Percentiles rank a stretch among this genome's conserved stretches.
Conservation (phyloP, 35 echinoderm and acorn worm species). For the Hemicentrotus pulcherrimus region DNA sequence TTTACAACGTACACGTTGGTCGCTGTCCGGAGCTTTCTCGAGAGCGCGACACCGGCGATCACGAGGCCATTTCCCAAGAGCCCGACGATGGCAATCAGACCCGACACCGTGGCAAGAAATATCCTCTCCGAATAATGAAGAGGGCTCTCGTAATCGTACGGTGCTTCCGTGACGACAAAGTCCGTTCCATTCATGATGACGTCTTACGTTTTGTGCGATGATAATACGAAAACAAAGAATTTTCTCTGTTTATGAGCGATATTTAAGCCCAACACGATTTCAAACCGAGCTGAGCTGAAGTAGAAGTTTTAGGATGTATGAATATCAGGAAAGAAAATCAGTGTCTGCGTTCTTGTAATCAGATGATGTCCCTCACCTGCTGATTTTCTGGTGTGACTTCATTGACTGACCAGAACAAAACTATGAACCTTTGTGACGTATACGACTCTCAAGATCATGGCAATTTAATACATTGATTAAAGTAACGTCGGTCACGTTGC, state of each 20-base stretch:
- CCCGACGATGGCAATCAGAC: slow-evolving; percentile 68
- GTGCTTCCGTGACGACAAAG: background rate
- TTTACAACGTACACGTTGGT: slow-evolving; percentile 82
- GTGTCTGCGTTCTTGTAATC: background rate
- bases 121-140: slow-evolving; percentile 39
- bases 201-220: background rate
- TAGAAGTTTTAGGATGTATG: background rate
- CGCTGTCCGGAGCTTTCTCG: slow-evolving; percentile 62
- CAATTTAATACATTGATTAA: too few species aligned
- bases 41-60: slow-evolving; percentile 61
- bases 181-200: background rate
- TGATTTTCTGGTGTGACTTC: too few species aligned
- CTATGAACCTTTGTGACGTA: background rate
- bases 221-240: background rate
- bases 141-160: slow-evolving; percentile 28
- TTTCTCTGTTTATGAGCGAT: background rate
- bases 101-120: slow-evolving; percentile 53
- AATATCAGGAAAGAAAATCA: background rate
- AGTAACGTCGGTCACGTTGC: background rate
- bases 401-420: background rate
- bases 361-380: background rate
- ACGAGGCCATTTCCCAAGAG: slow-evolving; percentile 72
- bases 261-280: background rate
- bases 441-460: background rate
- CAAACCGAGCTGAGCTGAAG: background rate